Conservation (phyloP, 2,888 invertebrate species). For the Cartodere bifasciata region DNA sequence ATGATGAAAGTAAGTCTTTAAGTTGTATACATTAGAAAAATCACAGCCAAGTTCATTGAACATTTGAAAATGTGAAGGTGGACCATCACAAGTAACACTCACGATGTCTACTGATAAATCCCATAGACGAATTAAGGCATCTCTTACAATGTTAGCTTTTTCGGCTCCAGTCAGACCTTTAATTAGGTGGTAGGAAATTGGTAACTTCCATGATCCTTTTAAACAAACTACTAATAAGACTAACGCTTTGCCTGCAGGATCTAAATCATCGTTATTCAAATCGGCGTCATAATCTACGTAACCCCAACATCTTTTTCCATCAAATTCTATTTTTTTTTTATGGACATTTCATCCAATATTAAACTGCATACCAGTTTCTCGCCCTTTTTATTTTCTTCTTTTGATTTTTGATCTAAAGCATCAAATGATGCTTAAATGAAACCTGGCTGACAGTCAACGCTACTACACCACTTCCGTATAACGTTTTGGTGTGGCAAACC, state of each 20-base stretch:
- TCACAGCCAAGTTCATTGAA: constrained; percentile 12
- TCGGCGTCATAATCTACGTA: constrained; percentile 8
- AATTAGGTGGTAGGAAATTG: constrained; percentile 13
- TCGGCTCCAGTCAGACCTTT: constrained; percentile 9
- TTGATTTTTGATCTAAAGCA: constrained; percentile 4
- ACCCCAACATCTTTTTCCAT: constrained; percentile 10
- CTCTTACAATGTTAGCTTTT: constrained; percentile 8
- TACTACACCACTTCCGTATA: no score
- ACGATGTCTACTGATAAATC: constrained; percentile 9
- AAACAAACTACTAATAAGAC: constrained; percentile 13
- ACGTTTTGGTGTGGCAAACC: no score
- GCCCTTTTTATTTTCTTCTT: constrained; percentile 4
- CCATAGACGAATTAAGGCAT: constrained; percentile 8
- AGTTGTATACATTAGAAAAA: constrained; percentile 5
- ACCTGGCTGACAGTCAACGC: constrained; percentile 11
- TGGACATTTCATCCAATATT: constrained; percentile 11
- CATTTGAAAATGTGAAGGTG: constrained; percentile 12
- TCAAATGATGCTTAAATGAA: constrained; percentile 6
- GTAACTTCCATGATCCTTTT: constrained; percentile 12
- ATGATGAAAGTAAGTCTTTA: constrained; percentile 7
- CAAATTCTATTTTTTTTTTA: constrained; percentile 13
- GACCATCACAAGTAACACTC: constrained; percentile 14
- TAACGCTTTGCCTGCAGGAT: constrained; percentile 11
- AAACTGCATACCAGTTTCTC: constrained; percentile 8
- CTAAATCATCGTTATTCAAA: constrained; percentile 4